These are phyloP conservation scores for Pseudachorutes palmiensis DNA, from an alignment of 1,140 invertebrate genomes.

Conservation along the genomic window DNA sequence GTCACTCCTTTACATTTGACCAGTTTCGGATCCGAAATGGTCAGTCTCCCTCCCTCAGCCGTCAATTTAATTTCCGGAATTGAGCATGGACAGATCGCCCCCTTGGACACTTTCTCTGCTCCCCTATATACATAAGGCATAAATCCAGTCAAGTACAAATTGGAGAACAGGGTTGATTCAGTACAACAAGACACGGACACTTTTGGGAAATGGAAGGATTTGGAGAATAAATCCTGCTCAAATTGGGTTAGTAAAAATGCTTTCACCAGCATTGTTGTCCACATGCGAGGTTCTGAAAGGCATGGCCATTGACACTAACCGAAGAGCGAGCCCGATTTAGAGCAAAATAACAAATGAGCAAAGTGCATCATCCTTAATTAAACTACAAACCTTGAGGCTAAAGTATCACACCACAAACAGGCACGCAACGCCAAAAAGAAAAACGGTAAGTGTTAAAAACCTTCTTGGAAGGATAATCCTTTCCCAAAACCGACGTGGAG, in stretches of 20 bases:
- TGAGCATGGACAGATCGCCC: not conserved
- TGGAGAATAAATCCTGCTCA: not conserved
- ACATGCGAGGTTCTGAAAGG: too few relatives aligned
- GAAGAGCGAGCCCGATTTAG: too few relatives aligned
- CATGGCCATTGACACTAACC: too few relatives aligned
- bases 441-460: too few relatives aligned
- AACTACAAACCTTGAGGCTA: not conserved
- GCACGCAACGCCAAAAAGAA: not conserved
- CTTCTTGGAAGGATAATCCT: too few relatives aligned
- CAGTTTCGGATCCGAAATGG: not conserved
- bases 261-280: too few relatives aligned
- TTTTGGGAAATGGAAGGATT: not conserved
- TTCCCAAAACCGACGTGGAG: too few relatives aligned
- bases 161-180: too few relatives aligned
- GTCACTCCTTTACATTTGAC: not conserved
- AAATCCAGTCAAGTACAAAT: not conserved
- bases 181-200: not conserved
- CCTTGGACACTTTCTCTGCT: not conserved
- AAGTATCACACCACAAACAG: not conserved
- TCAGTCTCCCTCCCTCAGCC: not conserved
- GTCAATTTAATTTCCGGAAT: conserved; percentile 12
- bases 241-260: not conserved
- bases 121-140: not conserved
- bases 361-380: not conserved
- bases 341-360: too few relatives aligned